Conservation (phyloP, 2,888 invertebrate genomes). For the Nymphalis polychloros region DNA sequence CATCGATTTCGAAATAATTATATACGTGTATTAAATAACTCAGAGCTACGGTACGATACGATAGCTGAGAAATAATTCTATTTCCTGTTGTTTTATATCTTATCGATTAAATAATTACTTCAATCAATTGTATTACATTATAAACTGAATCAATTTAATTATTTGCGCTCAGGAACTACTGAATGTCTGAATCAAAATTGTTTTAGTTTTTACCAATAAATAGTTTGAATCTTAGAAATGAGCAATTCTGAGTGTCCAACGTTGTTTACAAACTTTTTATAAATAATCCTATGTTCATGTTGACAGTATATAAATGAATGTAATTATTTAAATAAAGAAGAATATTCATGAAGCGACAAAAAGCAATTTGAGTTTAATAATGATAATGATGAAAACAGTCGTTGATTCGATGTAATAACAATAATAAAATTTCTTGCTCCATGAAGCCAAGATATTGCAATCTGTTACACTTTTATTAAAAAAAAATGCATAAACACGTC, state of each 20-base stretch:
- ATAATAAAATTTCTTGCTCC: constrained; percentile 17
- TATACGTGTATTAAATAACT: not conserved
- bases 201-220: no score
- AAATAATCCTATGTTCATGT: not conserved
- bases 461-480: constrained; percentile 34
- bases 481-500: constrained; percentile 34
- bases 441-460: constrained; percentile 28
- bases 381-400: constrained; percentile 7
- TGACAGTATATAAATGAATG: no score
- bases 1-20: constrained; percentile 1
- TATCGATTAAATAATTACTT: no score
- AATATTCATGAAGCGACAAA: not conserved
- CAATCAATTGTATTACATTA: no score
- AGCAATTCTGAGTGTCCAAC: not conserved
- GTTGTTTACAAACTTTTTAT: not conserved
- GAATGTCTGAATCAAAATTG: no score
- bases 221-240: no score
- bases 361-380: constrained; percentile 9
- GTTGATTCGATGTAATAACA: constrained; percentile 1
- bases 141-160: no score
- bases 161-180: no score
- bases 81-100: no score
- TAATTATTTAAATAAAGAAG: not conserved
- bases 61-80: no score
- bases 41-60: not conserved